phyloP scores from a whole-genome alignment of 2,113 vertebrate species.

The Amphiprion percula region DNA sequence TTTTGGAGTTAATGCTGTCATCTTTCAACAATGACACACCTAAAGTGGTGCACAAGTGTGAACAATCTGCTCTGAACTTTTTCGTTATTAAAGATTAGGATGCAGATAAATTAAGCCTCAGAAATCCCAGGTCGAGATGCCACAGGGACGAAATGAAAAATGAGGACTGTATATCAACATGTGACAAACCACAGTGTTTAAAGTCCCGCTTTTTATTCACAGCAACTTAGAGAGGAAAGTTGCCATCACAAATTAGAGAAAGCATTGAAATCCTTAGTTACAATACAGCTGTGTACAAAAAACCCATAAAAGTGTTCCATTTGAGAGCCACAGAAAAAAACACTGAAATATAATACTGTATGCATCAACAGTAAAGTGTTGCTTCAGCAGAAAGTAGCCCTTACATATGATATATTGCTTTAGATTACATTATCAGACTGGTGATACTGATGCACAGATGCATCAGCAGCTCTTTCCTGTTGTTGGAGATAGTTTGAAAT shows the following conservation, averaged over 20 bases:
- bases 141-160: conserved; percentile 32
- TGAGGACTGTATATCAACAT: conserved; percentile 22
- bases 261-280: neutral
- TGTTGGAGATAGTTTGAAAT: too few species aligned
- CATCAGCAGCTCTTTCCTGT: too few species aligned
- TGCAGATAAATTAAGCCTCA: conserved; percentile 36
- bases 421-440: neutral
- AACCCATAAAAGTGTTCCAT: neutral
- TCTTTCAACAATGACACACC: neutral
- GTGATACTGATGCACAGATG: neutral
- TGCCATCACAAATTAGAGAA: neutral
- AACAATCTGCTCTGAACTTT: conserved; percentile 29
- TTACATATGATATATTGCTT: neutral
- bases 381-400: too few species aligned
- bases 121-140: conserved; percentile 9
- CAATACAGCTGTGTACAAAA: too few species aligned
- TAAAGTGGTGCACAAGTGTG: conserved; percentile 12
- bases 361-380: too few species aligned
- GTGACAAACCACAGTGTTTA: conserved; percentile 4
- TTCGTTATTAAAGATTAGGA: conserved; percentile 38
- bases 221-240: conserved; percentile 15
- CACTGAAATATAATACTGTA: too few species aligned
- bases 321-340: neutral
- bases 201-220: conserved; percentile 16
- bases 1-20: conserved; percentile 4